Percentiles rank a stretch among this genome's conserved stretches.
These are phyloP conservation scores for Lacerta bilineata DNA, from an alignment of 2,797 vertebrate genomes.

Conservation along the genomic window DNA sequence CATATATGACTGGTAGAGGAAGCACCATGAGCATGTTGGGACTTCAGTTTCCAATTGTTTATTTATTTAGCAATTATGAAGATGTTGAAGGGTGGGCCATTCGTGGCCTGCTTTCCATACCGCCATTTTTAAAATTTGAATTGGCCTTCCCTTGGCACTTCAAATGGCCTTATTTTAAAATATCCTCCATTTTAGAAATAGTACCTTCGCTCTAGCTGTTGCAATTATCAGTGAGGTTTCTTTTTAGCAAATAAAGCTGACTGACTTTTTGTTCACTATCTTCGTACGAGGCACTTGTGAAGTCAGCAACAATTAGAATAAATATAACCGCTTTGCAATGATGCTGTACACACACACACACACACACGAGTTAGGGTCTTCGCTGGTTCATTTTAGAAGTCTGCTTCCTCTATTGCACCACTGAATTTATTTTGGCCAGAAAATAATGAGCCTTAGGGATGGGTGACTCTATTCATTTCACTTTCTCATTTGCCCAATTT, in stretches of 20 bases:
- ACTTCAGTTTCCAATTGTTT: not conserved
- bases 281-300: slow-evolving; percentile 30
- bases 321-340: not conserved
- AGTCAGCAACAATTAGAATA: slow-evolving; percentile 23
- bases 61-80: slow-evolving; percentile 52
- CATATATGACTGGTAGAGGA: slow-evolving; percentile 20
- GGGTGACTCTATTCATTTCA: too few species aligned
- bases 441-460: not conserved
- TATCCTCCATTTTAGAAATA: too few species aligned
- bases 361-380: too few species aligned
- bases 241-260: too few species aligned
- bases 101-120: slow-evolving; percentile 48
- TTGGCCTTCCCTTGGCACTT: too few species aligned
- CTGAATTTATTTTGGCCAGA: slow-evolving; percentile 43
- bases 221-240: too few species aligned
- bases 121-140: too few species aligned
- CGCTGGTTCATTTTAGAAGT: slow-evolving; percentile 37
- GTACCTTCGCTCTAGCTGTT: not conserved
- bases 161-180: too few species aligned
- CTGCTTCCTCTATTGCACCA: slow-evolving; percentile 53
- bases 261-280: slow-evolving; percentile 42
- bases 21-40: slow-evolving; percentile 45
- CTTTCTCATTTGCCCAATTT: too few species aligned
- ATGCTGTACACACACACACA: not conserved
- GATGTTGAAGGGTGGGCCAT: slow-evolving; percentile 54